Evolutionary conservation across 2,113 vertebrate genomes (phyloP).

Genomic region (Cottus gobio): DNA sequence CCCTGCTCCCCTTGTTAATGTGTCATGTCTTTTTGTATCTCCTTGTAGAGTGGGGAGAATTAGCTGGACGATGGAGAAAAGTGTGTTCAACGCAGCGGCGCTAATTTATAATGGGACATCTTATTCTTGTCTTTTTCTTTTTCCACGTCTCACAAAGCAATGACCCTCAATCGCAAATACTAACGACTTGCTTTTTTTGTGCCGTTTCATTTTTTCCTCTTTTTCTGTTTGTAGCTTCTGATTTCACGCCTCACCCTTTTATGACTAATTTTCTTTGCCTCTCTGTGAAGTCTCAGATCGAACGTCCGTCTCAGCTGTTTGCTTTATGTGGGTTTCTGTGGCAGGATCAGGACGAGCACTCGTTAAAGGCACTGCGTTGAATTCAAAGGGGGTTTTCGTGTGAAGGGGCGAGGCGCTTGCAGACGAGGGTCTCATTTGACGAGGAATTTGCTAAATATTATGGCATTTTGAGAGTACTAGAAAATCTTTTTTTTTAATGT

Average conservation of each 20-base stretch:
- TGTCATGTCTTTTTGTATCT: conserved; percentile 82
- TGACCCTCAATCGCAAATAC: conserved; percentile 45
- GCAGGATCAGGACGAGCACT: conserved; percentile 19
- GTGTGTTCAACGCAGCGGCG: conserved; percentile 77
- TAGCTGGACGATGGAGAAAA: conserved; percentile 81
- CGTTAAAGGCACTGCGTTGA: accelerated
- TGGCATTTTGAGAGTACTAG: no score
- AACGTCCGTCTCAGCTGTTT: conserved; percentile 62
- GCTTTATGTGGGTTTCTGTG: conserved; percentile 67
- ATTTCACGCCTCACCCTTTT: conserved; percentile 53
- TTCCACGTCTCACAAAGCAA: conserved; percentile 9
- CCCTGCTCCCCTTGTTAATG: conserved; percentile 77
- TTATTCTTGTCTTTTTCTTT: conserved; percentile 54
- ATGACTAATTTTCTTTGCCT: conserved; percentile 61
- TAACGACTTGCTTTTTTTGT: conserved; percentile 55
- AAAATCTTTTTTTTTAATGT: no score
- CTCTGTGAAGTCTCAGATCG: conserved; percentile 65
- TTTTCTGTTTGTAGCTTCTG: conserved; percentile 57
- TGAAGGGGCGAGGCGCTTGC: neutral
- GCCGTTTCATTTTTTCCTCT: conserved; percentile 48
- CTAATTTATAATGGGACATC: conserved; percentile 76
- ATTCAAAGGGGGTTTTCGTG: no score
- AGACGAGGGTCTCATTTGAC: neutral
- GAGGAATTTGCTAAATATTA: neutral
- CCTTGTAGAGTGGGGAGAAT: conserved; percentile 83